A percentile compares a stretch with the other conserved stretches of the same genome.
These are phyloP conservation scores for Lobophora halterata DNA, from an alignment of 2,888 invertebrate species.

Conservation along the genomic window DNA sequence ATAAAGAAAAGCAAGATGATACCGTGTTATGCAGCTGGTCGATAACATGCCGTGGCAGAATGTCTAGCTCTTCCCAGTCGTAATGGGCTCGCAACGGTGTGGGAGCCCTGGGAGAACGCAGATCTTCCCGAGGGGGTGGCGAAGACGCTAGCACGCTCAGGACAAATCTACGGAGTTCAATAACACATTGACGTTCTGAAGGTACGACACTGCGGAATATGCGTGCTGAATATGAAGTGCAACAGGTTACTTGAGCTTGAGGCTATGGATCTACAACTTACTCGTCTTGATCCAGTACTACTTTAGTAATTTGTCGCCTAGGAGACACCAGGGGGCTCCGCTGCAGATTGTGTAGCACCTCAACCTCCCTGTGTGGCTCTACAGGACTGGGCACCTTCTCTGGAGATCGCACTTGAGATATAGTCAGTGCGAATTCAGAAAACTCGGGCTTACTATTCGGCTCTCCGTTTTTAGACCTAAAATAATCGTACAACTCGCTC, in stretches of 20 bases:
- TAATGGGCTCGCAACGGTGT: constrained; percentile 60
- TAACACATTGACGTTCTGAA: no score
- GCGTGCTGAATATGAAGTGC: no score
- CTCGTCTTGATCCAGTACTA: constrained; percentile 71
- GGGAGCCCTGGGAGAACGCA: constrained; percentile 55
- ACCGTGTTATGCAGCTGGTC: constrained; percentile 87
- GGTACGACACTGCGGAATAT: no score
- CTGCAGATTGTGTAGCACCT: constrained; percentile 85
- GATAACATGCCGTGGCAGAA: constrained; percentile 82
- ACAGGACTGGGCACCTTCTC: constrained; percentile 74
- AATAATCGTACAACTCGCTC: constrained; percentile 73
- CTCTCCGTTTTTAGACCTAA: constrained; percentile 61
- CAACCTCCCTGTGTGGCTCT: constrained; percentile 82
- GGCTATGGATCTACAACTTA: constrained; percentile 40
- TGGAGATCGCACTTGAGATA: constrained; percentile 60
- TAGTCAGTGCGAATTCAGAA: constrained; percentile 59
- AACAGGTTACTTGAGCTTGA: no score
- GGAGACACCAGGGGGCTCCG: constrained; percentile 82
- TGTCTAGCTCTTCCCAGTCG: constrained; percentile 82
- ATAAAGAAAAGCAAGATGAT: no score
- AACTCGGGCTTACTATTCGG: constrained; percentile 46
- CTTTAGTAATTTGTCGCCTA: constrained; percentile 62
- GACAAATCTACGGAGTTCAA: constrained; percentile 57
- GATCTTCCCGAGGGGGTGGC: constrained; percentile 47
- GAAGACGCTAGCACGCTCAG: constrained; percentile 63